These are phyloP conservation scores for Lathamus discolor DNA, from an alignment of 2,113 vertebrate genomes.

Conservation along the genomic window DNA sequence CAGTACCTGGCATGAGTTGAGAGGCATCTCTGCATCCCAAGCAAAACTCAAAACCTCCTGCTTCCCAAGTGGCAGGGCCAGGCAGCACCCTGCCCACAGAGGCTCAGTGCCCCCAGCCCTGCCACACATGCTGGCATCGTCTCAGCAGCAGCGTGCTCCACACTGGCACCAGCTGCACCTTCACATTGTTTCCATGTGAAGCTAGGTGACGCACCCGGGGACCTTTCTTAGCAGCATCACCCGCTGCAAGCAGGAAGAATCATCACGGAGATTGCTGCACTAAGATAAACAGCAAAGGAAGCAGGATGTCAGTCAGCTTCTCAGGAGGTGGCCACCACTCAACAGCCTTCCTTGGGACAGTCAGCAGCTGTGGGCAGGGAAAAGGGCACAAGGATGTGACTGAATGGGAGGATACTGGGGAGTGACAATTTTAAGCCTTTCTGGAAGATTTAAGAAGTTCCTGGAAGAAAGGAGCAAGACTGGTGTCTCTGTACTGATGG, in stretches of 20 bases:
- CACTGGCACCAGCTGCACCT: not conserved
- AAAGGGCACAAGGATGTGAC: not conserved
- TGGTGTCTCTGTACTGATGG: no score
- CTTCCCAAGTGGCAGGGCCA: not conserved
- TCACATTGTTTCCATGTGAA: not conserved
- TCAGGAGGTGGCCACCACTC: not conserved
- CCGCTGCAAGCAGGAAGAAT: not conserved
- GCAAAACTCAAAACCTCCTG: not conserved
- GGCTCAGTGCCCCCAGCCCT: no score
- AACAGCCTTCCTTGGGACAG: not conserved
- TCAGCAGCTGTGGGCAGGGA: not conserved
- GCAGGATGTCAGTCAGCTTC: constrained; percentile 10
- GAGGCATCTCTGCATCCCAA: rapidly evolving
- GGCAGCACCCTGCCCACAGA: not conserved
- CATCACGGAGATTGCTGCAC: not conserved
- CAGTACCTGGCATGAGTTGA: not conserved
- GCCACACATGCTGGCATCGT: rapidly evolving
- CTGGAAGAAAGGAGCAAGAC: not conserved
- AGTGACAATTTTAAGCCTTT: not conserved
- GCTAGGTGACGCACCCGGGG: not conserved
- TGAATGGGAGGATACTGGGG: rapidly evolving
- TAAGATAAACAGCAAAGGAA: constrained; percentile 8
- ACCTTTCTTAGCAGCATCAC: not conserved
- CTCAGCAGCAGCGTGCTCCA: not conserved
- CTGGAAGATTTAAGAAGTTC: not conserved